Conservation (phyloP, 2,113 vertebrate genomes). For the Pelecanus crispus region DNA sequence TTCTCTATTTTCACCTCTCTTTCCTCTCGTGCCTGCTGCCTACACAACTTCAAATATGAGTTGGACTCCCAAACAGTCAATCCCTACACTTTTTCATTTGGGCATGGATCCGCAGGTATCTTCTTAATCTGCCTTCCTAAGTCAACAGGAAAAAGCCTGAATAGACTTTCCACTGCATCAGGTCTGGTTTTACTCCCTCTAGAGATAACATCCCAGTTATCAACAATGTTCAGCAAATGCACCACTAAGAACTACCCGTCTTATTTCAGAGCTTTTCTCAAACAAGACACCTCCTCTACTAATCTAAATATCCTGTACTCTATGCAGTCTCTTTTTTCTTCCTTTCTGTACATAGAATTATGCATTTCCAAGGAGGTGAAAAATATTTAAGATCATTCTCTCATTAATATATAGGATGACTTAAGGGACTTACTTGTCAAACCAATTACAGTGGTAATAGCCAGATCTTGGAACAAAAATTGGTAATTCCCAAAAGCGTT, state of each 20-base stretch:
- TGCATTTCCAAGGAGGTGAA: not conserved
- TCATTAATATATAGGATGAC: not conserved
- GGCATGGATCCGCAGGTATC: not conserved
- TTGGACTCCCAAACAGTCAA: not conserved
- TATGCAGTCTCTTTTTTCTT: not conserved
- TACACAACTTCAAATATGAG: not conserved
- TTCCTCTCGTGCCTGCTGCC: not conserved
- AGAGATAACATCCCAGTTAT: not conserved
- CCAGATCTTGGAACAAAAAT: conserved; percentile 81
- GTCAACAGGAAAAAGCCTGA: not conserved
- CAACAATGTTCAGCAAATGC: not conserved
- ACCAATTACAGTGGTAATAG: conserved; percentile 79
- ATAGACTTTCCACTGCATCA: not conserved
- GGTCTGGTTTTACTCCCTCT: not conserved
- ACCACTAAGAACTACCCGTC: not conserved
- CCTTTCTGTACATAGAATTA: not conserved
- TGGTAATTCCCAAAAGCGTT: conserved; percentile 80
- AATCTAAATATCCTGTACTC: not conserved
- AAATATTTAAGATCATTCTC: not conserved
- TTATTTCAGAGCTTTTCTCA: not conserved
- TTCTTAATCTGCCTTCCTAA: not conserved
- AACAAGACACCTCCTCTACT: not conserved
- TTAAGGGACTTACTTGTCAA: conserved; percentile 76
- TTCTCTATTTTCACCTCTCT: not conserved
- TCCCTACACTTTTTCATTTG: not conserved